Conservation (phyloP, 1,140 invertebrate species). For the Anastrepha obliqua region DNA sequence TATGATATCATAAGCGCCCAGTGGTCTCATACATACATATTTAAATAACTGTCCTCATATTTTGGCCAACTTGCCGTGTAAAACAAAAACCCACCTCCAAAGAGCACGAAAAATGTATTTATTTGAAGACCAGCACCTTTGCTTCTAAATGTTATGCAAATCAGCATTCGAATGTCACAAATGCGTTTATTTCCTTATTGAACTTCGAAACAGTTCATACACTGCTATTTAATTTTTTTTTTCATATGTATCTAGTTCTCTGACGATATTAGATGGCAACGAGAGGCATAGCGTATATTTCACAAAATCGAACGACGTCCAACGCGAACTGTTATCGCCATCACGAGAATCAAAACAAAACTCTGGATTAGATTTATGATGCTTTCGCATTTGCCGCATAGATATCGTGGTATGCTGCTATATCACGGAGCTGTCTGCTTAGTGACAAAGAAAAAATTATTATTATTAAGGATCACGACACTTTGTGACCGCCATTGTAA, state of each 20-base stretch:
- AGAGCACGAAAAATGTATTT: neutral
- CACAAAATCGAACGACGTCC: neutral
- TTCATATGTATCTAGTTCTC: constrained; percentile 18
- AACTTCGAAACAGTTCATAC: neutral
- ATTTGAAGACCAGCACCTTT: neutral
- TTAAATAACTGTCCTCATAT: neutral
- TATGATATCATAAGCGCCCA: neutral
- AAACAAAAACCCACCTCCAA: constrained; percentile 19
- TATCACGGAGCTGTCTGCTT: too few relatives aligned
- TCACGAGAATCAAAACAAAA: constrained; percentile 41
- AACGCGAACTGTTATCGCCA: neutral
- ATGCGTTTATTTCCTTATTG: neutral
- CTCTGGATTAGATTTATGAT: constrained; percentile 44
- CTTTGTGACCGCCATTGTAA: too few relatives aligned
- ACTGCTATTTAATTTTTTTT: neutral
- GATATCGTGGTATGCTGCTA: neutral
- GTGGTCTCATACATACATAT: neutral
- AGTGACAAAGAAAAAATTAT: too few relatives aligned
- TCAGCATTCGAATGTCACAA: too few relatives aligned
- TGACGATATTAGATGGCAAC: constrained; percentile 1
- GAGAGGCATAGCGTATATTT: neutral
- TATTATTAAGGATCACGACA: too few relatives aligned
- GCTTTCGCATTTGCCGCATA: constrained; percentile 17
- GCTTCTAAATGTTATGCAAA: neutral
- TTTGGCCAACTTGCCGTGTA: neutral